Conservation (phyloP, 2,797 vertebrate species). For the Myiothlypis coronata region DNA sequence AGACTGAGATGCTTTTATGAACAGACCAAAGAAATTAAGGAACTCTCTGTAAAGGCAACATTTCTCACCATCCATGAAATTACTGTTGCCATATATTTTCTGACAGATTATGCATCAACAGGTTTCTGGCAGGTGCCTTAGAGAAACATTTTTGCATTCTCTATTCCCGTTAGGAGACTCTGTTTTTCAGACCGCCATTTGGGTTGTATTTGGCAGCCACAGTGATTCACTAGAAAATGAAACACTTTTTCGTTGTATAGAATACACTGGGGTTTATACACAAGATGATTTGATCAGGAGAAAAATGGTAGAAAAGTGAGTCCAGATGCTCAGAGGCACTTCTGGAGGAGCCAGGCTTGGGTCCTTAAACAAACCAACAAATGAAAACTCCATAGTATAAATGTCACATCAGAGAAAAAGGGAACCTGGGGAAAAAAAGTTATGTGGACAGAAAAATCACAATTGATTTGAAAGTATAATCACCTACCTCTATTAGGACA, state of each 20-base stretch:
- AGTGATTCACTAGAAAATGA: slow-evolving; percentile 43
- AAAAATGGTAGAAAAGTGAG: slow-evolving; percentile 10
- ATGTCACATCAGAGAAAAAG: neutral
- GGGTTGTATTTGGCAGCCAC: neutral
- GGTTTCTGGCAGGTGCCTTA: slow-evolving; percentile 33
- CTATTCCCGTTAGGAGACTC: neutral
- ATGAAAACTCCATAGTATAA: neutral
- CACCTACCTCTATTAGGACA: neutral
- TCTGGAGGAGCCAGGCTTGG: neutral
- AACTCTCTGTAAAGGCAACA: neutral
- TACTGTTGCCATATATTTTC: neutral
- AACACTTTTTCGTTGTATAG: slow-evolving; percentile 46
- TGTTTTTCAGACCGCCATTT: neutral
- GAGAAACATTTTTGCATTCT: slow-evolving; percentile 2
- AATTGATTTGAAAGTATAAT: neutral
- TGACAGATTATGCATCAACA: neutral
- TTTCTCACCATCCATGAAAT: neutral
- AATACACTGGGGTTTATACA: neutral
- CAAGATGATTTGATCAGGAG: neutral
- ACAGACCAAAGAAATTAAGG: neutral
- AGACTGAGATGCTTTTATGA: neutral
- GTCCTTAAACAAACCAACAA: neutral
- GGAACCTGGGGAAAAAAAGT: neutral
- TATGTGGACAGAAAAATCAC: neutral
- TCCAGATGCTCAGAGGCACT: neutral